Conservation (phyloP, 2,113 vertebrate genomes). For the Cebus imitator region DNA sequence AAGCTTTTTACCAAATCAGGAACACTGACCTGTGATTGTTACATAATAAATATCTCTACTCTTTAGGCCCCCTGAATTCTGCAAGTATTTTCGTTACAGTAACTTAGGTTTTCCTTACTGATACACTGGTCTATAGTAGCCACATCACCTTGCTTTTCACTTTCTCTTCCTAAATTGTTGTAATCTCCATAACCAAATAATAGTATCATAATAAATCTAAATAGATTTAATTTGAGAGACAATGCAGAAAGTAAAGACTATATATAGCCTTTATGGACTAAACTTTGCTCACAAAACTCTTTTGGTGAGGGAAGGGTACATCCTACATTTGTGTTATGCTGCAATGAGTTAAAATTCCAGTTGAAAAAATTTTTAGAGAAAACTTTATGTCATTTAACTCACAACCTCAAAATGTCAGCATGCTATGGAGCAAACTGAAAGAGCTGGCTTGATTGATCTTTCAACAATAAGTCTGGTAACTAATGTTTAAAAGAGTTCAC, state of each 20-base stretch:
- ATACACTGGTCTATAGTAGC: background rate
- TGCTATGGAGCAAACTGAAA: background rate
- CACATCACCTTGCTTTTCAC: background rate
- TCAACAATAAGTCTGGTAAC: background rate
- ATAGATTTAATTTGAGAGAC: background rate
- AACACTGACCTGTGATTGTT: background rate
- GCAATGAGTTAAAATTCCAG: background rate
- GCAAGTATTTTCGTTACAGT: background rate
- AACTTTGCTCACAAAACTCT: background rate
- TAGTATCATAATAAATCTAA: background rate
- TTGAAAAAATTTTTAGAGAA: background rate
- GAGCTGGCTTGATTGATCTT: background rate
- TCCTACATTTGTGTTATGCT: background rate
- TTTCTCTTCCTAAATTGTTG: background rate
- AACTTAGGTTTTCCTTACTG: background rate
- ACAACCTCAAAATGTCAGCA: background rate
- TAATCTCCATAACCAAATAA: background rate
- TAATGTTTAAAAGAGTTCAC: background rate
- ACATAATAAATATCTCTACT: background rate
- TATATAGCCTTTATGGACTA: background rate
- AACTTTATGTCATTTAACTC: background rate
- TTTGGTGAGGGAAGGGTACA: background rate
- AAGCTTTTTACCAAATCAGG: background rate
- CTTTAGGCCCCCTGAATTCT: background rate
- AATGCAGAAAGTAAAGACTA: background rate